These are phyloP conservation scores for Agrochola lota DNA, from an alignment of 2,888 invertebrate species.

Conservation along the genomic window DNA sequence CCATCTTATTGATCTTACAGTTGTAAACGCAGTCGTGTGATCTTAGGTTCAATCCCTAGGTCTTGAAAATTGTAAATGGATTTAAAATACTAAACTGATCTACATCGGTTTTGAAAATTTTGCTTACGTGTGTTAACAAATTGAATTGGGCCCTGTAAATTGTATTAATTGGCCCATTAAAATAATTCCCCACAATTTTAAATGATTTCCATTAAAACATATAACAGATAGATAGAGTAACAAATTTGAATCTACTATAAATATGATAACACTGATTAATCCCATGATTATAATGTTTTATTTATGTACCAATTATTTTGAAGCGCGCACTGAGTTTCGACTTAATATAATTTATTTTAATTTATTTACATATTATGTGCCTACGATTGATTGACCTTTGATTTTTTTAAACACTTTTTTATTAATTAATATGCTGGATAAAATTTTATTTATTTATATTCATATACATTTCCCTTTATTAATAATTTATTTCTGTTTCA, in stretches of 20 bases:
- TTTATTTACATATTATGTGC: slow-evolving; percentile 55
- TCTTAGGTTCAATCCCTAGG: slow-evolving; percentile 40
- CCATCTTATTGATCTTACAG: not conserved
- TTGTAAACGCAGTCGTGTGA: not conserved
- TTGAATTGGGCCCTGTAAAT: not conserved
- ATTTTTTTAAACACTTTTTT: slow-evolving; percentile 24
- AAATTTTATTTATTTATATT: slow-evolving; percentile 18
- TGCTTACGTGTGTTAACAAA: not conserved
- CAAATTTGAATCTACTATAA: not conserved
- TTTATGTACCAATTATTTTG: slow-evolving; percentile 64
- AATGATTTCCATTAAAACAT: slow-evolving; percentile 1
- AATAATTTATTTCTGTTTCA: slow-evolving; percentile 17
- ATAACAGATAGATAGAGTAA: not conserved
- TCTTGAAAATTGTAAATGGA: not conserved
- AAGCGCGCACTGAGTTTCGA: slow-evolving; percentile 82
- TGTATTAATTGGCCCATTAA: not conserved
- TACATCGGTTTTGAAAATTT: no score
- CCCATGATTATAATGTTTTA: slow-evolving; percentile 45
- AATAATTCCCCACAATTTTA: not conserved
- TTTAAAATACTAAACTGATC: not conserved
- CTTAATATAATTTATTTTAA: slow-evolving; percentile 34
- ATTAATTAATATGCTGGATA: slow-evolving; percentile 1
- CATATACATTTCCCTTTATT: not conserved
- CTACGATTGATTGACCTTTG: slow-evolving; percentile 48
- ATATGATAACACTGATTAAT: slow-evolving; percentile 38